Base-by-base conservation (phyloP, 2,797 vertebrate species). In the Loris lydekkerianus region DNA sequence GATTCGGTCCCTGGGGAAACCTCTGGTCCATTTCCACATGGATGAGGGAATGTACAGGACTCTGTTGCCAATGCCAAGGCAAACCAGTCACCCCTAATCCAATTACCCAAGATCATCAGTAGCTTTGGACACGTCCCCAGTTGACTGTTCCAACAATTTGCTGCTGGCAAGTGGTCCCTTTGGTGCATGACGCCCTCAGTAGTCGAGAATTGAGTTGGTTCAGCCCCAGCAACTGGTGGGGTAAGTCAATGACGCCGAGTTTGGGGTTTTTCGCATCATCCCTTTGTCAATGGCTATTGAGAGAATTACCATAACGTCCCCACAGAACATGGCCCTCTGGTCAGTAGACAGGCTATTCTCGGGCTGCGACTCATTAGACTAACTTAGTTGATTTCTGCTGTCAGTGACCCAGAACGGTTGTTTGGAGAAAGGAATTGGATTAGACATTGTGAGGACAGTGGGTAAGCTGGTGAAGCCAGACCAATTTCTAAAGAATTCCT, bases 381-480 rank as follows among this genome's bases (percentile, higher is more conserved):
- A 40, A 34, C 31, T 18, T 46, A 15, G 69, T 20, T 40, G 53
- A 25, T 69, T 31, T 84, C 73, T 76, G 78, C 17, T 67, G 63
- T 53, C 94, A 63, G 21, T 83, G 85, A 73, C 56, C 86, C 46
- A 0, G 18, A 9, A 25, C 18, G 76, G 29, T 81, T 94, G 91
- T 87, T 93, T 96, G 94, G 29, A 93, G 95, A 58, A 86, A 88
- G 91, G 69, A 83, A 65, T 46, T 53, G 88, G 75, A 67, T 72
- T 58, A 84, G 92, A 73, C 5, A 0, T 11, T 1, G 4, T 21
- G 60, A 70, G 78, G 80, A 31, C 23, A 4, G 8, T 63, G 7
- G 23, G 25, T 2, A 13, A 40, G 75, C 80, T 8, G 83, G 63
- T 9, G 46, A 37, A 10, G 49, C 61, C n/a, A 27, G 49, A 29